Conservation (phyloP, 2,888 invertebrate species). For the Clistopyga incitator region DNA sequence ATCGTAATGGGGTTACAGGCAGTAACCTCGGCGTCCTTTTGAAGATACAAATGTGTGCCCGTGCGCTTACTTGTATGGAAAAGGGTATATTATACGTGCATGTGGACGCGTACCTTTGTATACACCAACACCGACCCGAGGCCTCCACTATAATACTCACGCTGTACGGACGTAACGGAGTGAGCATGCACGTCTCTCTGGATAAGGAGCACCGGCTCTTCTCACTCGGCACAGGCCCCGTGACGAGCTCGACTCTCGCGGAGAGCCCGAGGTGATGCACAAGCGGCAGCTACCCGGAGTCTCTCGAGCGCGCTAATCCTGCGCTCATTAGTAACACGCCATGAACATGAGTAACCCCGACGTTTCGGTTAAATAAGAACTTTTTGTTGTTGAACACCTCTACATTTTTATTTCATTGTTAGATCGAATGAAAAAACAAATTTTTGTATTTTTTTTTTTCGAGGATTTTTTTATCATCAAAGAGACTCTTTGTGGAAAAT, state of each 20-base stretch:
- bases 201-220: conserved; percentile 42
- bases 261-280: conserved; percentile 39
- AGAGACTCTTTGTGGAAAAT: too few species aligned
- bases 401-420: not conserved
- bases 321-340: conserved; percentile 78
- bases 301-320: conserved; percentile 74
- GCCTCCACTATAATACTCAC: conserved; percentile 28
- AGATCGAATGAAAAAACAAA: too few species aligned
- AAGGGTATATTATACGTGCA: conserved; percentile 47
- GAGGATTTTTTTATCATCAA: too few species aligned
- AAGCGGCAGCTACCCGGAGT: conserved; percentile 40
- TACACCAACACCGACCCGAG: conserved; percentile 9
- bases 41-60: conserved; percentile 77
- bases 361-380: conserved; percentile 38
- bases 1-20: conserved; percentile 77
- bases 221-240: conserved; percentile 33
- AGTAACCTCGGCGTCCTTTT: conserved; percentile 75
- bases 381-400: not conserved
- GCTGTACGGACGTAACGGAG: conserved; percentile 45
- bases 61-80: conserved; percentile 65
- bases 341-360: conserved; percentile 73
- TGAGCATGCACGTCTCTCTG: conserved; percentile 45
- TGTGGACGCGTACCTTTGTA: conserved; percentile 18
- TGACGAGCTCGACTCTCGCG: conserved; percentile 28
- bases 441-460: too few species aligned